phyloP scores from a whole-genome alignment of 2,797 vertebrate genomes.

The Gadopsis marmoratus region DNA sequence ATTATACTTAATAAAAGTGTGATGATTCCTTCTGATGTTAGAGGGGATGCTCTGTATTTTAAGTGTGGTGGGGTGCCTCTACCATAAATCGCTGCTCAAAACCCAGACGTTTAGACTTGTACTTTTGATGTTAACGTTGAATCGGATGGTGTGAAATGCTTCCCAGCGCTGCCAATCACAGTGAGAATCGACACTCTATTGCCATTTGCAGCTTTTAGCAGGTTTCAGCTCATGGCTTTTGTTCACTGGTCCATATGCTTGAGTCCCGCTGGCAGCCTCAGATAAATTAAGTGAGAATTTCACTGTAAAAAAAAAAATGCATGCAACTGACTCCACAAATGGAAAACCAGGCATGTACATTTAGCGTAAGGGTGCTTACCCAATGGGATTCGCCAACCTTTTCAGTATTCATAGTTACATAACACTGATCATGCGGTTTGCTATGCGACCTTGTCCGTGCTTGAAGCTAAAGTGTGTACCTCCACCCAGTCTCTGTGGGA shows the following conservation, averaged over 20 bases:
- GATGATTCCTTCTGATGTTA: background rate
- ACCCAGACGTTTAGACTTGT: background rate
- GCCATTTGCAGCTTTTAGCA: background rate
- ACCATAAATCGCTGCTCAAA: background rate
- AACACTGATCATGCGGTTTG: slow-evolving; percentile 29
- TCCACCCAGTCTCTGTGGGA: background rate
- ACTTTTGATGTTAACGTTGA: background rate
- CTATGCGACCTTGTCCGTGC: slow-evolving; percentile 20
- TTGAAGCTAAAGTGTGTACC: slow-evolving; percentile 34
- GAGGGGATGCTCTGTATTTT: background rate
- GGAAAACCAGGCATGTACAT: slow-evolving; percentile 18
- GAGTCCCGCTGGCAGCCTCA: background rate
- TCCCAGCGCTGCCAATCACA: background rate
- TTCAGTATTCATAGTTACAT: slow-evolving; percentile 52
- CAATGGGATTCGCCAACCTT: slow-evolving; percentile 38
- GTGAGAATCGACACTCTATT: background rate
- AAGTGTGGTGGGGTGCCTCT: background rate
- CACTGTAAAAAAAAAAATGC: slow-evolving; percentile 4
- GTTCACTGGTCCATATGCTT: background rate
- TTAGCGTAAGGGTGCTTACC: slow-evolving; percentile 20
- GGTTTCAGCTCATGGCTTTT: slow-evolving; percentile 9
- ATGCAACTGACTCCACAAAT: slow-evolving; percentile 7
- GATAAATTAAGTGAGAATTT: slow-evolving; percentile 5
- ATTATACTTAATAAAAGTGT: background rate
- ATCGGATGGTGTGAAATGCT: background rate